Evolutionary conservation across 2,113 vertebrate genomes (phyloP).

Genomic region (Psilopogon haemacephalus): DNA sequence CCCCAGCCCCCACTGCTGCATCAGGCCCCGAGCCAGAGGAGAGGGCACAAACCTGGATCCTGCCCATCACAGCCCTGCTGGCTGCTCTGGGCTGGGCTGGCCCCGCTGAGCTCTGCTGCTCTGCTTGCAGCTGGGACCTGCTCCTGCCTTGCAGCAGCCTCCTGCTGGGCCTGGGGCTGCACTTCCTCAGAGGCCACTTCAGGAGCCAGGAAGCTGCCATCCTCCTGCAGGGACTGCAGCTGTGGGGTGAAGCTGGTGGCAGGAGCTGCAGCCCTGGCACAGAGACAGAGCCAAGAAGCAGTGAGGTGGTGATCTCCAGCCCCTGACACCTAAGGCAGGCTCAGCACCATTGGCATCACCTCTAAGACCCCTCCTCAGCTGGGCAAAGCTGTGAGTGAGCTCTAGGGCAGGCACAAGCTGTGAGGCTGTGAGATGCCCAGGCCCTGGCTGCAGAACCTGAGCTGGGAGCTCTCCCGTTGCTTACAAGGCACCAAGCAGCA

Average conservation of each 20-base stretch:
- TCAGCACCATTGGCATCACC: not conserved
- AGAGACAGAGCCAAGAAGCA: not conserved
- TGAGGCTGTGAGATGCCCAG: not conserved
- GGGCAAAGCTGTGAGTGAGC: not conserved
- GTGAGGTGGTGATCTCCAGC: not conserved
- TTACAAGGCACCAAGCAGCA: too few species aligned
- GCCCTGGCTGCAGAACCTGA: not conserved
- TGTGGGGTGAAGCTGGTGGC: constrained; percentile 33
- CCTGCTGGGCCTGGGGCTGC: not conserved
- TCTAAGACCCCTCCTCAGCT: rapidly evolving
- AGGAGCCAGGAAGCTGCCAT: constrained; percentile 56
- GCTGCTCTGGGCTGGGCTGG: too few species aligned
- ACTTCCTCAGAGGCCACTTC: constrained; percentile 36
- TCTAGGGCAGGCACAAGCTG: not conserved
- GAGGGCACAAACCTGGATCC: not conserved
- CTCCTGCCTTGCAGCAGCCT: not conserved
- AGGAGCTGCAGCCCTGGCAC: constrained; percentile 38
- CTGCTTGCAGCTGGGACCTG: not conserved
- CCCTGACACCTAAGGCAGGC: not conserved
- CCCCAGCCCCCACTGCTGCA: rapidly evolving
- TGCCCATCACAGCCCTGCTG: too few species aligned
- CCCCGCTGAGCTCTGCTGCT: too few species aligned
- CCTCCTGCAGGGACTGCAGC: constrained; percentile 57
- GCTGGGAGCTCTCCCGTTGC: too few species aligned
- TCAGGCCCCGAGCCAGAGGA: rapidly evolving